phyloP scores from a whole-genome alignment of 2,113 vertebrate species.

The Neotragus pygmaeus region DNA sequence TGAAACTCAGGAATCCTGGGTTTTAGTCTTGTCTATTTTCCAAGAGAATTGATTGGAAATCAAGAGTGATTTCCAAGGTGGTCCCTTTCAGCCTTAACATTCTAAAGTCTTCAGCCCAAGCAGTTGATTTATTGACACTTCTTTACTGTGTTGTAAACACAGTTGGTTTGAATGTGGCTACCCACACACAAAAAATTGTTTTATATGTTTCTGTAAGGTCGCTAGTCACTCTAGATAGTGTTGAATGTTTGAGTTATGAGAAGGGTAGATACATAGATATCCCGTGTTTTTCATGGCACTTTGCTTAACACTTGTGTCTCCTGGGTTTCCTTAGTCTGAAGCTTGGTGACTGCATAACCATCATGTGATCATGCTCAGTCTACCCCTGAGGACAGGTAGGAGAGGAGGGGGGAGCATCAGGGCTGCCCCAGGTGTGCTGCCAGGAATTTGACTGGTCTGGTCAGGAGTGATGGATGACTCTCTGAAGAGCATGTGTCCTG shows the following conservation, averaged over 20 bases:
- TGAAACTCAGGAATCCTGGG: not conserved
- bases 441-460: not conserved
- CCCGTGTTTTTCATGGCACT: not conserved
- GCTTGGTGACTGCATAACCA: not conserved
- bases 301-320: not conserved
- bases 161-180: not conserved
- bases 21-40: not conserved
- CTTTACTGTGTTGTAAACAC: not conserved
- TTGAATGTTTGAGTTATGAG: not conserved
- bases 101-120: not conserved
- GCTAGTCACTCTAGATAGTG: not conserved
- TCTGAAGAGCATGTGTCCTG: not conserved
- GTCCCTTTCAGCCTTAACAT: not conserved
- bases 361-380: not conserved
- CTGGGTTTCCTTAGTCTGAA: not conserved
- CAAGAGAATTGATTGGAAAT: not conserved
- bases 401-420: not conserved
- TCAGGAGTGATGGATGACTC: not conserved
- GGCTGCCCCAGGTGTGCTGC: too few species aligned
- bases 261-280: not conserved
- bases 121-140: not conserved
- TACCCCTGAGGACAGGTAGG: not conserved
- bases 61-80: not conserved
- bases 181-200: not conserved
- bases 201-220: not conserved